phyloP scores from a whole-genome alignment of 2,113 vertebrate genomes.

The Muscicapa adusta region DNA sequence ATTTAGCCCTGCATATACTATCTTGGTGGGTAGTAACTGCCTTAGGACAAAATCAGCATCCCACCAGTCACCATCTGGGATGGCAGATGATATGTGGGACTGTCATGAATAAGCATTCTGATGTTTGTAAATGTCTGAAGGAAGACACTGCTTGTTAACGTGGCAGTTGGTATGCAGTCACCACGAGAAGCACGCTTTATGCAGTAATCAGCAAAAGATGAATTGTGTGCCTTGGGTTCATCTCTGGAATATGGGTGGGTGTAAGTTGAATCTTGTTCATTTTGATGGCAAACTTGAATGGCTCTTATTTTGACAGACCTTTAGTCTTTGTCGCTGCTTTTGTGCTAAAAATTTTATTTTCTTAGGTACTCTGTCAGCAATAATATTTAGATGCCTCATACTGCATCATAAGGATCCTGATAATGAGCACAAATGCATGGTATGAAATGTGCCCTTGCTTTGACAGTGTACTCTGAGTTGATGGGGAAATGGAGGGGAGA shows the following conservation, averaged over 20 bases:
- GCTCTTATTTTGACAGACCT: background rate
- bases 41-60: conserved; percentile 62
- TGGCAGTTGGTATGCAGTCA: conserved; percentile 1
- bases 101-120: conserved; percentile 58
- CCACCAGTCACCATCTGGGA: conserved; percentile 63
- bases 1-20: conserved; percentile 51
- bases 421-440: background rate
- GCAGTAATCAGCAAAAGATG: background rate
- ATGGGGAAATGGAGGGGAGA: background rate
- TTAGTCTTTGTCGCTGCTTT: background rate
- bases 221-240: background rate
- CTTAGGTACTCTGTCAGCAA: background rate
- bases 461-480: background rate
- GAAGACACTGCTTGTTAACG: conserved; percentile 37
- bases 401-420: background rate
- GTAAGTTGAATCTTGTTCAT: background rate
- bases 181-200: background rate
- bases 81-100: conserved; percentile 59
- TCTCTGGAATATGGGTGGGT: background rate
- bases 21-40: conserved; percentile 58
- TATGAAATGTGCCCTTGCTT: background rate
- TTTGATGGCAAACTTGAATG: background rate
- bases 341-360: background rate
- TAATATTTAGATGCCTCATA: background rate
- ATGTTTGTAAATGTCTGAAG: conserved; percentile 61